Percentiles rank a stretch among this genome's conserved stretches.
Conservation (phyloP, 30 jellyfish, hydroid and myxozoan genomes). For the Cassiopea andromeda region DNA sequence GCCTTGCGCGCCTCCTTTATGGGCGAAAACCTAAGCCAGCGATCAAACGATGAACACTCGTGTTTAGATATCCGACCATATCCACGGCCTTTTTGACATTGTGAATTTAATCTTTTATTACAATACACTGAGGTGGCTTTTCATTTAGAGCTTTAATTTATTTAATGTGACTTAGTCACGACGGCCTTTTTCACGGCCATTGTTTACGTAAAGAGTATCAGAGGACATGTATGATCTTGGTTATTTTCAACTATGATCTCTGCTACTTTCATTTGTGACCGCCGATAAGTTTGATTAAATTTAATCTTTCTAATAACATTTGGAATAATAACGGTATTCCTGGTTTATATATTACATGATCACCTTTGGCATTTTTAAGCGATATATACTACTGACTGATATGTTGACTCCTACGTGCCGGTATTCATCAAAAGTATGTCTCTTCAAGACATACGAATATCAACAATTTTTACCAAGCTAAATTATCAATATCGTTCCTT, state of each 20-base stretch:
- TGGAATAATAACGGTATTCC: not conserved
- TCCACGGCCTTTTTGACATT: slow-evolving; percentile 71
- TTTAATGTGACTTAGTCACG: slow-evolving; percentile 35
- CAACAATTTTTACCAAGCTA: not conserved
- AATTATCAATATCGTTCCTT: too few relatives aligned
- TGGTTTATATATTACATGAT: not conserved
- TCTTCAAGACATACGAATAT: not conserved
- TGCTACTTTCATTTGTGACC: slow-evolving; percentile 47
- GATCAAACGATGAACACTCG: slow-evolving; percentile 56
- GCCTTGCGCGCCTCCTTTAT: slow-evolving; percentile 61
- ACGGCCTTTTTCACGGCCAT: slow-evolving; percentile 58
- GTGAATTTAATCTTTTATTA: slow-evolving; percentile 40
- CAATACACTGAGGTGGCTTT: slow-evolving; percentile 50
- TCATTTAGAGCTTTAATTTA: slow-evolving; percentile 51
- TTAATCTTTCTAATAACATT: not conserved
- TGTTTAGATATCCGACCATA: slow-evolving; percentile 49
- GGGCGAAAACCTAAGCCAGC: slow-evolving; percentile 50
- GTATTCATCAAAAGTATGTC: not conserved
- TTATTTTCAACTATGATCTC: slow-evolving; percentile 48
- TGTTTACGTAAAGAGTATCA: slow-evolving; percentile 54
- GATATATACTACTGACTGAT: not conserved
- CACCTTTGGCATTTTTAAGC: not conserved
- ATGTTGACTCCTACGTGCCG: not conserved
- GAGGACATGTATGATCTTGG: slow-evolving; percentile 34
- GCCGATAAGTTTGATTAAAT: not conserved